Evolutionary conservation across 1,140 invertebrate species (phyloP), one percentile per base, ranked within the genome.

Genomic region (Cherax destructor): DNA sequence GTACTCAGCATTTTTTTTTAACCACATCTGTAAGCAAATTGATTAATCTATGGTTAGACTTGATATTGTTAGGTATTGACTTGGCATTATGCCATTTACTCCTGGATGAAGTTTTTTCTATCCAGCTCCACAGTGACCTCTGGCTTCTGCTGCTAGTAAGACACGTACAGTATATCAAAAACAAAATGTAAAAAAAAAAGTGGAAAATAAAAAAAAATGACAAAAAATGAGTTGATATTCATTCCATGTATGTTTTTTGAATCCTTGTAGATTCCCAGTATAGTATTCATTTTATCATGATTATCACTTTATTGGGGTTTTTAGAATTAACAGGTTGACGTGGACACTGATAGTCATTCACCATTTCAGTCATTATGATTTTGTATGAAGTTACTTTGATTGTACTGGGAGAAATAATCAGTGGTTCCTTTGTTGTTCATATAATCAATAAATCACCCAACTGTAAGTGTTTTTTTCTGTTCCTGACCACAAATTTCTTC

Each of bases 371-470:
- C 79, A 81, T 81, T 81, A 81, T 81, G 79, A 24, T 85, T 85
- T 85, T 85, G 83, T 84, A 84, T 21, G 41, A 84, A n/a, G 50
- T 85, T 85, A 11, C 21, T 85, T 85, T 85, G 21, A 85, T 69
- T 85, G 83, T 85, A 74, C 47, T 85, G 83, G 83, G 83, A 85
- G 61, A 69, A 85, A 74, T 74, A 72, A 85, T 85, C 47, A 47
- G 83, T 85, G 86, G 59, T 65, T 79, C 56, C 77, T 88, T 79
- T 87, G 65, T 85, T 86, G 61, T 88, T 80, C 77, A 78, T 78
- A 78, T 86, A 86, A 78, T 47, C 74, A 88, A 88, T 88, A 88
- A 88, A 88, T 88, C 77, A 80, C 86, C 79, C 86, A 79, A 88
- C 41, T 52, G 49, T 18, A 47, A 76, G 13, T 21, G 30, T n/a